Evolutionary conservation across 1,140 invertebrate genomes (phyloP).

Genomic region (Drosophila sp.): DNA sequence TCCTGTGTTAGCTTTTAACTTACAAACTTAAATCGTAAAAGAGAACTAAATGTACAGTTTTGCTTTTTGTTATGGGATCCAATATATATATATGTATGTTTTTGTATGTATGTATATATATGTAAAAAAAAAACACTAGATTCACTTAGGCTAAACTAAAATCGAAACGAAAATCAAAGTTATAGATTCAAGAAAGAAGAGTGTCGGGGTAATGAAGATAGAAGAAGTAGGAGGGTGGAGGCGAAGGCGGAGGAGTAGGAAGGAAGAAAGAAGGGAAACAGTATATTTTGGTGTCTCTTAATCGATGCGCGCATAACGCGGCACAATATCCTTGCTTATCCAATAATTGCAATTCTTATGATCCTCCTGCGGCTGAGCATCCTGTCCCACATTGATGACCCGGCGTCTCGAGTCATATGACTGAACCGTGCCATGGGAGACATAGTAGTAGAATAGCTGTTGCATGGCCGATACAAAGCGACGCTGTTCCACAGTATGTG

Average conservation of each 20-base stretch:
- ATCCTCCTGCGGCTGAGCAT: slow-evolving; percentile 85
- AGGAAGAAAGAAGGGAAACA: neutral
- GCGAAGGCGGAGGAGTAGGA: neutral
- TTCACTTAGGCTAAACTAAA: slow-evolving; percentile 77
- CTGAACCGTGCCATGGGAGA: slow-evolving; percentile 88
- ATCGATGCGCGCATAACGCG: slow-evolving; percentile 85
- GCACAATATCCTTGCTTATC: slow-evolving; percentile 89
- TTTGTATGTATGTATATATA: slow-evolving; percentile 51
- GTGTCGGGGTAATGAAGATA: slow-evolving; percentile 4
- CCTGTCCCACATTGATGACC: slow-evolving; percentile 88
- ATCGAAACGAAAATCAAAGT: slow-evolving; percentile 42
- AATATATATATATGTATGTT: slow-evolving; percentile 27
- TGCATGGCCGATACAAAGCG: slow-evolving; percentile 91
- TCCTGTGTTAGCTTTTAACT: slow-evolving; percentile 53
- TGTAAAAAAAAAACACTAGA: slow-evolving; percentile 59
- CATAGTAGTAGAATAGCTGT: slow-evolving; percentile 91
- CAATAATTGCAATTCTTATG: slow-evolving; percentile 90
- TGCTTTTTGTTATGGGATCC: slow-evolving; percentile 21
- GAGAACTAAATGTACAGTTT: slow-evolving; percentile 74
- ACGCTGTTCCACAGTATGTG: slow-evolving; percentile 88
- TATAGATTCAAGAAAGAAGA: slow-evolving; percentile 23
- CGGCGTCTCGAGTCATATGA: slow-evolving; percentile 84
- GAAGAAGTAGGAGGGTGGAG: neutral
- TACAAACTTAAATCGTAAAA: slow-evolving; percentile 70
- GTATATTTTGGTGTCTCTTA: slow-evolving; percentile 44